A percentile compares a stretch with the other conserved stretches of the same genome.
phyloP scores from a whole-genome alignment of 2,113 vertebrate genomes.

The Gorsachius goisagi region DNA sequence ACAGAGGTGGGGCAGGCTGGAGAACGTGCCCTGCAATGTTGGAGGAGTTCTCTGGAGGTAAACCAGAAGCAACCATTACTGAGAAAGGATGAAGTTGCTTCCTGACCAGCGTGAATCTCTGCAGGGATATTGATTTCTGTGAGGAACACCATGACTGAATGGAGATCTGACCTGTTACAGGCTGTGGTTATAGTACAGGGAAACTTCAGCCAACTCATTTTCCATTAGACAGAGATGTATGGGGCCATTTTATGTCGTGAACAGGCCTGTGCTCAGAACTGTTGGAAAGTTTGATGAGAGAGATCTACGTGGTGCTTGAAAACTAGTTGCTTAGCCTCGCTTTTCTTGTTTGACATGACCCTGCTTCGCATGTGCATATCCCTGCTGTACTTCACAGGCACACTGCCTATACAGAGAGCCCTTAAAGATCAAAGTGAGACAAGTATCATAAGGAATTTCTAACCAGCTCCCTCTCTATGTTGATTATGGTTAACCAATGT shows the following conservation, averaged over 20 bases:
- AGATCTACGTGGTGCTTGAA: neutral
- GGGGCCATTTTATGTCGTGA: neutral
- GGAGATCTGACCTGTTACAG: neutral
- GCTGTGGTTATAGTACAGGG: neutral
- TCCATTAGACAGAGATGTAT: neutral
- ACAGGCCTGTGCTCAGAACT: neutral
- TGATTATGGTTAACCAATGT: neutral
- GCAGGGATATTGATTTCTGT: neutral
- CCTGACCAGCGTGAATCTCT: neutral
- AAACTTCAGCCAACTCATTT: neutral
- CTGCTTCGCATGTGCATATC: neutral
- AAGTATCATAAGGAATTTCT: neutral
- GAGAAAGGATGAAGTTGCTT: neutral
- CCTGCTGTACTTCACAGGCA: neutral
- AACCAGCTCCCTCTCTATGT: neutral
- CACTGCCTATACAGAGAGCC: neutral
- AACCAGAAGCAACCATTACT: neutral
- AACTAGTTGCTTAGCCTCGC: neutral
- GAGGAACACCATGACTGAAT: neutral
- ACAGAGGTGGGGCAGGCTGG: neutral
- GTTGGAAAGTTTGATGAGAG: neutral
- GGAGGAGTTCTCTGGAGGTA: neutral
- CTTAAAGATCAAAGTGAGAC: neutral
- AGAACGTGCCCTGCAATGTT: rapidly evolving
- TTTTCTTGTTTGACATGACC: neutral